Evolutionary conservation across 2,888 invertebrate species (phyloP).

Genomic region (Eucera pruinosa): DNA sequence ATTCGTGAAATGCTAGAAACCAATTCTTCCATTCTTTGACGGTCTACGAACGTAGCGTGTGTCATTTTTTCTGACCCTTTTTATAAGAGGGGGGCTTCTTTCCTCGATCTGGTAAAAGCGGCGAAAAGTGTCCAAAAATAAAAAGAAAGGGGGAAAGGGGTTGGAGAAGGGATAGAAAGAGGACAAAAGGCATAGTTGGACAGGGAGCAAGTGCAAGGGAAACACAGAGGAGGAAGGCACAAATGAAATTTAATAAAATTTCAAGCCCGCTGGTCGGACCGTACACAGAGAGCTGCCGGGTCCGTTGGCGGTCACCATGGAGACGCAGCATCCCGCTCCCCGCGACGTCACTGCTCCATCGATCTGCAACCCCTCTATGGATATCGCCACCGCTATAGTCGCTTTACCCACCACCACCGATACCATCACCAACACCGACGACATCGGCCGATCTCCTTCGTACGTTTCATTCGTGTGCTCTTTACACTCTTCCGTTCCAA

Average conservation of each 20-base stretch:
- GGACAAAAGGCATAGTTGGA: conserved; percentile 1
- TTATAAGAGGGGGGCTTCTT: conserved; percentile 12
- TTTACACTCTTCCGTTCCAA: conserved; percentile 10
- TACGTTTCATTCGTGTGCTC: conserved; percentile 20
- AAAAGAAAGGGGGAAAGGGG: conserved; percentile 2
- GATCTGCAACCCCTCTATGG: conserved; percentile 79
- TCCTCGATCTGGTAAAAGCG: conserved; percentile 44
- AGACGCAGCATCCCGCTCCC: conserved; percentile 83
- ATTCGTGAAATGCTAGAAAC: neutral
- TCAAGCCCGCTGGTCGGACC: conserved; percentile 76
- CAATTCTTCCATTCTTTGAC: conserved; percentile 22
- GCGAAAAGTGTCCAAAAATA: conserved; percentile 51
- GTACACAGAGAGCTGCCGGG: conserved; percentile 78
- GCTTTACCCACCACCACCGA: conserved; percentile 58
- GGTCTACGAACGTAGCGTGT: neutral
- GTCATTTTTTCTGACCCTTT: conserved; percentile 24
- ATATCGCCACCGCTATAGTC: conserved; percentile 72
- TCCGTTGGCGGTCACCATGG: conserved; percentile 84
- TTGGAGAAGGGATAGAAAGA: conserved; percentile 13
- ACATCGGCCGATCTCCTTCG: conserved; percentile 40
- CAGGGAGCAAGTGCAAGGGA: conserved; percentile 15
- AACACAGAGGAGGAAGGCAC: conserved; percentile 44
- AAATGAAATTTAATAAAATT: conserved; percentile 83
- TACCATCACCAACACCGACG: conserved; percentile 53
- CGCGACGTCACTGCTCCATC: conserved; percentile 84